phyloP scores from a whole-genome alignment of 1,140 invertebrate species.

The Drosophila ficusphila region DNA sequence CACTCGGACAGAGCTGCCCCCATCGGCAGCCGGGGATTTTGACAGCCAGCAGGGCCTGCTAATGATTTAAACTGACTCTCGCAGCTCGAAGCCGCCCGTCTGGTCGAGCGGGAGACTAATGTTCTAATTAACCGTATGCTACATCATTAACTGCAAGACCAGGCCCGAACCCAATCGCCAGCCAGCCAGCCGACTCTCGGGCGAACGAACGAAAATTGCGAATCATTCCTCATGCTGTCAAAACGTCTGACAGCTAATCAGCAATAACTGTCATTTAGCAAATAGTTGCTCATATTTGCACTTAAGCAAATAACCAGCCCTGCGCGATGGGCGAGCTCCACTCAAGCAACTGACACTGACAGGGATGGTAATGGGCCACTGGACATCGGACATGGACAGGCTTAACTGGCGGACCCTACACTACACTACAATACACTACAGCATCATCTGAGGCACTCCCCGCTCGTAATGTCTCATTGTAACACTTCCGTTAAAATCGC shows the following conservation, averaged over 20 bases:
- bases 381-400: conserved; percentile 50
- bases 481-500: conserved; percentile 81
- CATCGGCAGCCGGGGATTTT: conserved; percentile 49
- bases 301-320: conserved; percentile 75
- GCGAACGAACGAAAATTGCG: conserved; percentile 63
- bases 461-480: conserved; percentile 67
- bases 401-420: conserved; percentile 32
- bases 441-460: conserved; percentile 2
- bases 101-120: conserved; percentile 56
- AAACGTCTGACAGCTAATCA: conserved; percentile 82
- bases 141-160: conserved; percentile 73
- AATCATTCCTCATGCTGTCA: conserved; percentile 82
- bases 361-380: conserved; percentile 59
- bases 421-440: too few species aligned
- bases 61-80: conserved; percentile 73
- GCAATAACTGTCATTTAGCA: conserved; percentile 83
- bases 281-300: conserved; percentile 83
- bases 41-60: conserved; percentile 45
- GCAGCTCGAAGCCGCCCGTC: conserved; percentile 10
- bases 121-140: conserved; percentile 80
- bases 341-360: conserved; percentile 62
- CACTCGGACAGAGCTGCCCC: background rate
- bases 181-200: conserved; percentile 7
- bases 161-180: conserved; percentile 8
- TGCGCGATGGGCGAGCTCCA: conserved; percentile 10